Evolutionary conservation across 2,113 vertebrate species (phyloP).

Genomic region (Limanda limanda): DNA sequence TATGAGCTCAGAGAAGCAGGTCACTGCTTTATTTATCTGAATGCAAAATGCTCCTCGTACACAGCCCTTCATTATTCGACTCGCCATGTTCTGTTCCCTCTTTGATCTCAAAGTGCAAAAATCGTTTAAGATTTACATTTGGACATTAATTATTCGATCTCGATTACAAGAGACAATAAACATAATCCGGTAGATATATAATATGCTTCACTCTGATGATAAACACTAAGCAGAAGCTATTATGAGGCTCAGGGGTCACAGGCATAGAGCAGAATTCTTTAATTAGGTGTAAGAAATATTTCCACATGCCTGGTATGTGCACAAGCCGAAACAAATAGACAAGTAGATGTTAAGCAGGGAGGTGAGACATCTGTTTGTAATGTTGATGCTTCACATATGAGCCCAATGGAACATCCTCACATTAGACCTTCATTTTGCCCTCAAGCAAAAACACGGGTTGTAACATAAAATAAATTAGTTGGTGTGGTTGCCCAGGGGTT

Average conservation of each 20-base stretch:
- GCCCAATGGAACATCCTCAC: constrained; percentile 12
- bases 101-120: constrained; percentile 1
- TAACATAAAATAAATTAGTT: constrained; percentile 32
- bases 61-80: constrained; percentile 3
- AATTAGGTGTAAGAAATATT: constrained; percentile 11
- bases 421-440: constrained; percentile 28
- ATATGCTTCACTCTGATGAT: background rate
- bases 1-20: constrained; percentile 39
- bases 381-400: constrained; percentile 8
- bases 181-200: background rate
- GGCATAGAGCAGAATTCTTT: constrained; percentile 1
- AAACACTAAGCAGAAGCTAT: background rate
- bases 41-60: constrained; percentile 22
- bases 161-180: background rate
- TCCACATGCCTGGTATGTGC: background rate
- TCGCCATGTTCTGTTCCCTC: background rate
- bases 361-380: background rate
- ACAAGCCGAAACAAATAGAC: background rate
- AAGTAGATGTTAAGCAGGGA: constrained; percentile 13
- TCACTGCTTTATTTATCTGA: constrained; percentile 37
- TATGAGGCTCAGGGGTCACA: background rate
- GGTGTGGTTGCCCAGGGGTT: constrained; percentile 23
- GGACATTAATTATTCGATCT: background rate
- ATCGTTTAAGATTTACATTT: background rate
- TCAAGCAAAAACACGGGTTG: constrained; percentile 28